A percentile compares a stretch with the other conserved stretches of the same genome.
phyloP scores from a whole-genome alignment of 2,888 invertebrate species.

The Limenitis arthemis region DNA sequence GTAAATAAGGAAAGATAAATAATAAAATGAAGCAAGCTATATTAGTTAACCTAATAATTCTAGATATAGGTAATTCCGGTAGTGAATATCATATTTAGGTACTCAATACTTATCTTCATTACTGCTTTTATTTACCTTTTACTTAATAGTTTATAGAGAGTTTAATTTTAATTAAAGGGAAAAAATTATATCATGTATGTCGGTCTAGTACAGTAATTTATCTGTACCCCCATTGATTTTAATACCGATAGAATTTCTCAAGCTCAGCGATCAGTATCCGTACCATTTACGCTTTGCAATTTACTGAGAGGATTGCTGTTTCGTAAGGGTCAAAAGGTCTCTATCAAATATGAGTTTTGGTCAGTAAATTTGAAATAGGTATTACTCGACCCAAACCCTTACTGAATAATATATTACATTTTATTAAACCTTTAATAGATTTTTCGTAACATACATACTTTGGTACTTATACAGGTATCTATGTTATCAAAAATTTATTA shows the following conservation, averaged over 20 bases:
- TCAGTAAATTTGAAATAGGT: slow-evolving; percentile 25
- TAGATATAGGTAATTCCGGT: no score
- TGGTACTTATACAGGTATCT: not conserved
- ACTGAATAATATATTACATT: slow-evolving; percentile 15
- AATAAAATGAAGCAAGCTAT: not conserved
- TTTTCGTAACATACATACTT: not conserved
- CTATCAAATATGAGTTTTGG: slow-evolving; percentile 27
- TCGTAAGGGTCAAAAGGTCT: slow-evolving; percentile 25
- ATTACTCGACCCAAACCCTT: slow-evolving; percentile 17
- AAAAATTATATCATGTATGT: no score
- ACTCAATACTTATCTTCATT: no score
- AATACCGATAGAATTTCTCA: slow-evolving; percentile 15
- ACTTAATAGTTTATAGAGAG: no score
- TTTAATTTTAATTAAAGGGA: no score
- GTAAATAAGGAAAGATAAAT: not conserved
- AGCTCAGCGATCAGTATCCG: slow-evolving; percentile 15
- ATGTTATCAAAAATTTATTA: no score
- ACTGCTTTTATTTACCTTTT: no score
- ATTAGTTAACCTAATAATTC: no score
- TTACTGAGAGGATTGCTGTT: slow-evolving; percentile 22
- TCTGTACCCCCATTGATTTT: slow-evolving; percentile 7
- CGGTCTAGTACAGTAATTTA: not conserved
- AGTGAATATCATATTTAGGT: no score
- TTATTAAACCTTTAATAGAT: slow-evolving; percentile 13
- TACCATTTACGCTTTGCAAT: slow-evolving; percentile 23